phyloP scores from a whole-genome alignment of 2,888 invertebrate species.

The Ophion obscuratus region DNA sequence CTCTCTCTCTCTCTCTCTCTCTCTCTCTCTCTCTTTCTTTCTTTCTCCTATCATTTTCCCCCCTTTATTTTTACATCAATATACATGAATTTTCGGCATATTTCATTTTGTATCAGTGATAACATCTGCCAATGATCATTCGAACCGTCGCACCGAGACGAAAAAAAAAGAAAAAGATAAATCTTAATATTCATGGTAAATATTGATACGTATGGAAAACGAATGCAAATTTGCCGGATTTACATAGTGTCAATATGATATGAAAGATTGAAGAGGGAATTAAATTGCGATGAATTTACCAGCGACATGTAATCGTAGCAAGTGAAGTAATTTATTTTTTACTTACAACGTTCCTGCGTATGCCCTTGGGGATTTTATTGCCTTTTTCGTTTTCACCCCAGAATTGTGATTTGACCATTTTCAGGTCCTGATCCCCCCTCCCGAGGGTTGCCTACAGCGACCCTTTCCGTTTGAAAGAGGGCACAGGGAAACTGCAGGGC shows the following conservation, averaged over 20 bases:
- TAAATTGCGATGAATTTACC: not conserved
- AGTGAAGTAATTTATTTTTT: not conserved
- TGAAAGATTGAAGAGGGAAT: not conserved
- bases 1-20: not conserved
- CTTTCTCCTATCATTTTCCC: not conserved
- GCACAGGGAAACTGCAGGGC: not conserved
- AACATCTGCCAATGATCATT: conserved; percentile 17
- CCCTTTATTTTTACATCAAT: conserved; percentile 4
- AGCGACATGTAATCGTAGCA: not conserved
- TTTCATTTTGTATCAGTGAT: conserved; percentile 1
- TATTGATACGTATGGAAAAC: not conserved
- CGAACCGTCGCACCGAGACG: not conserved
- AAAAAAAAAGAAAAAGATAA: not conserved
- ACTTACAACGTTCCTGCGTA: not conserved
- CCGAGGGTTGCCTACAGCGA: not conserved
- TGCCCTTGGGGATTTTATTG: not conserved
- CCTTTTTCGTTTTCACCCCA: not conserved
- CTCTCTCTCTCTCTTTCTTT: not conserved
- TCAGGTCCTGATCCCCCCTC: not conserved
- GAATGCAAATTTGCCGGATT: not conserved
- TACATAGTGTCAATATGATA: not conserved
- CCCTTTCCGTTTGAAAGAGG: not conserved
- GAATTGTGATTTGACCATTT: not conserved
- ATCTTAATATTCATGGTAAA: not conserved
- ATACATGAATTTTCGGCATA: not conserved